Conservation (phyloP, 1,140 invertebrate genomes). For the Drosophila pandora region DNA sequence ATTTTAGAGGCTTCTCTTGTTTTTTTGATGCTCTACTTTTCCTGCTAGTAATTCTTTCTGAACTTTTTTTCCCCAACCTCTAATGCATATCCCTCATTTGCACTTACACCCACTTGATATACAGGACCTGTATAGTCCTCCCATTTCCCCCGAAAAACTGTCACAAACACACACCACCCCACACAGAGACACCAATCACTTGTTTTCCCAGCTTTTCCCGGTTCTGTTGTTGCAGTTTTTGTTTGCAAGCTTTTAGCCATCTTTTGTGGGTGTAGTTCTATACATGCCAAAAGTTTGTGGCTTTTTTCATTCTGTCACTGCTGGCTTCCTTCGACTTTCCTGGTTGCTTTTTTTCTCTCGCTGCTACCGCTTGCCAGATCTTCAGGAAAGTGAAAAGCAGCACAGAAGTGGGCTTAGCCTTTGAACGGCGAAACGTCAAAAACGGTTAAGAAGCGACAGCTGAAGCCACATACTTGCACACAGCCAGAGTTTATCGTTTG, state of each 20-base stretch:
- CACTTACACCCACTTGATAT: slow-evolving; percentile 2
- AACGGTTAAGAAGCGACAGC: slow-evolving; percentile 38
- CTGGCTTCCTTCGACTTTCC: slow-evolving; percentile 14
- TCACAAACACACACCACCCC: slow-evolving; percentile 23
- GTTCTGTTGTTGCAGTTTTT: slow-evolving; percentile 20
- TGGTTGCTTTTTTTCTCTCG: slow-evolving; percentile 6
- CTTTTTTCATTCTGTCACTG: slow-evolving; percentile 22
- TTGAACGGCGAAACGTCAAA: slow-evolving; percentile 27
- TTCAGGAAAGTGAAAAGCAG: slow-evolving; percentile 18
- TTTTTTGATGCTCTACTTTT: not conserved
- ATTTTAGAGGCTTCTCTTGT: not conserved
- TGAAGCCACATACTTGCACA: slow-evolving; percentile 20
- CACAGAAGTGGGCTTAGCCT: slow-evolving; percentile 23
- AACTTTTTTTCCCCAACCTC: slow-evolving; percentile 11
- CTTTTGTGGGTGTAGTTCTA: slow-evolving; percentile 41
- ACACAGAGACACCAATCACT: slow-evolving; percentile 25
- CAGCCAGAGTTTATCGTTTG: slow-evolving; percentile 15
- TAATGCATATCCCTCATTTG: slow-evolving; percentile 41
- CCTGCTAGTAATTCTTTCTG: not conserved
- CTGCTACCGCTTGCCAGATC: slow-evolving; percentile 11
- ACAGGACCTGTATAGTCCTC: not conserved
- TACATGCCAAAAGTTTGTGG: slow-evolving; percentile 30
- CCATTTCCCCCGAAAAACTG: slow-evolving; percentile 3
- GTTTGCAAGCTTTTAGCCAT: slow-evolving; percentile 60
- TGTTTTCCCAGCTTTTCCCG: slow-evolving; percentile 10